A percentile compares a stretch with the other conserved stretches of the same genome.
phyloP scores from a whole-genome alignment of 2,113 vertebrate species.

The Recurvirostra avosetta region DNA sequence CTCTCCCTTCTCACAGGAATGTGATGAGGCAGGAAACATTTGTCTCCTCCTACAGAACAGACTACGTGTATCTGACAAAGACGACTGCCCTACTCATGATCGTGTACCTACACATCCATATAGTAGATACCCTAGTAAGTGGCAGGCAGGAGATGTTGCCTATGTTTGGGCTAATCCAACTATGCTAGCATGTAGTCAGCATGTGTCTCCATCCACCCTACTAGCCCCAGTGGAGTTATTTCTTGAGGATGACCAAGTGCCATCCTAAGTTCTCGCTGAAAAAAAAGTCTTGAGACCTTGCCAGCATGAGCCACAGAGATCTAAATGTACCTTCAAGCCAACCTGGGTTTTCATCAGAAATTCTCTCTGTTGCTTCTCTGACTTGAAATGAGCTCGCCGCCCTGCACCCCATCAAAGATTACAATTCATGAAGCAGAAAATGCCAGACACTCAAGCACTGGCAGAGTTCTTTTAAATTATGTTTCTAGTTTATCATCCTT shows the following conservation, averaged over 20 bases:
- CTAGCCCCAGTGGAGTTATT: background rate
- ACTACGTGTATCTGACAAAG: background rate
- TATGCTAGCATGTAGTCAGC: background rate
- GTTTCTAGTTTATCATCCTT: slow-evolving; percentile 29
- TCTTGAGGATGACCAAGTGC: background rate
- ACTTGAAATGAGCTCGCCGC: background rate
- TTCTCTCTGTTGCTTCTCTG: slow-evolving; percentile 29
- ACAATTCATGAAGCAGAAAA: slow-evolving; percentile 41
- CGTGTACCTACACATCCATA: background rate
- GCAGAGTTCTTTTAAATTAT: slow-evolving; percentile 32
- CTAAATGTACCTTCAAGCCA: background rate
- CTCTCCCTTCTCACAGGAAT: background rate
- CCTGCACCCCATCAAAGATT: background rate
- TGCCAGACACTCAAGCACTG: background rate
- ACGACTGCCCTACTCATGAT: rapidly evolving
- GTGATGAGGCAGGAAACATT: background rate
- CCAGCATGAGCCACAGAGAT: background rate
- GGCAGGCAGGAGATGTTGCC: background rate
- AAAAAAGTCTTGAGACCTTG: background rate
- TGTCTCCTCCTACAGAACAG: background rate
- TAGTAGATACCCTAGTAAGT: background rate
- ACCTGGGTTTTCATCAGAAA: slow-evolving; percentile 37
- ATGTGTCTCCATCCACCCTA: background rate
- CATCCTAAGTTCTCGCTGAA: background rate
- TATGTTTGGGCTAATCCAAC: background rate